Evolutionary conservation across 2,888 invertebrate species (phyloP), one percentile per base, ranked within the genome.

Genomic region (Apeira syringaria): DNA sequence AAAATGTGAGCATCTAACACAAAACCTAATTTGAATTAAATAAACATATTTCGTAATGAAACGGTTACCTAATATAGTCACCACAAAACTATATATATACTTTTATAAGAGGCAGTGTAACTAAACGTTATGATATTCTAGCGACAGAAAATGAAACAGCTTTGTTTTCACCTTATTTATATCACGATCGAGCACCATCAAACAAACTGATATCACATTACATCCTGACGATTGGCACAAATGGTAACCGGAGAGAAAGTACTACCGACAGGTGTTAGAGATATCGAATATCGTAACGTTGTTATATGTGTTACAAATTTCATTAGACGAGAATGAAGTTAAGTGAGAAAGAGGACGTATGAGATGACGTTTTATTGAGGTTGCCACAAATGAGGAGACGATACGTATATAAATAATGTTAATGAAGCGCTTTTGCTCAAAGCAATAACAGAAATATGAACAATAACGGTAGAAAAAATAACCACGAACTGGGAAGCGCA

Each of bases 231-330:
- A 31, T 26, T 34, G 26, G 32, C 43, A 43, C 43, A 45, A 50
- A 43, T 37, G 36, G 30, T 39, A 25, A 37, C 53, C 56, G 51
- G 54, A 55, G 68, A 66, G 71, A 71, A 71, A 71, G 69, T 64
- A 47, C 50, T 64, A 53, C 53, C 50, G 63, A 53, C 53, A 55
- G 49, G 50, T 53, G 53, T 50, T 45, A 40, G 47, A 56, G 45
- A 45, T 49, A 53, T 62, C 47, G 48, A 52, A 51, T 56, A 61
- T 49, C 50, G 47, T 53, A 60, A 54, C 51, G n/a, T 29, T 45
- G 40, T 35, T 37, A 38, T 37, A 37, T 38, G 44, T 38, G 45
- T 46, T 41, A 39, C 37, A 39, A 44, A 41, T 37, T 44, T 36
- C 37, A 30, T 30, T 39, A 37, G 24, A 27, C 42, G 34, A 41